Base-by-base conservation (phyloP, 2,888 invertebrate genomes). In the Gerris lacustris region DNA sequence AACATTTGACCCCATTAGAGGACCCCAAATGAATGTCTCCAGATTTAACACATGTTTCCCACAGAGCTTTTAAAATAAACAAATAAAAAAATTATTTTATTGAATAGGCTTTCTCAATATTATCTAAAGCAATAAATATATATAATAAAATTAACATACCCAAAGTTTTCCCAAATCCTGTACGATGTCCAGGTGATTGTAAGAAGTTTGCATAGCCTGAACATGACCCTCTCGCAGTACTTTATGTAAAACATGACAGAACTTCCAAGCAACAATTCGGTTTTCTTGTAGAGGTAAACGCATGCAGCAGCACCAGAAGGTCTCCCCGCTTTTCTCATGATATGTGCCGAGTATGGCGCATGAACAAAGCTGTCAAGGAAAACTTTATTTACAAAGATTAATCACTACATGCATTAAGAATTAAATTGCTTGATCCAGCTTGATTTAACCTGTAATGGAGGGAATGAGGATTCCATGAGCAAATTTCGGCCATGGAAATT, bases 231-330 rank as follows among this genome's bases (percentile, higher is more conserved):
- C 98, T 17, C 97, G 85, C 73, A 98, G 83, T 70, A 99, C 84
- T 80, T 98, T 98, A 82, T 99, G 99, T 43, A 98, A 85, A 75
- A 98, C 92, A 83, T 99, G 95, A 79, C 96, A 97, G 82, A 98
- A 96, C 83, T 99, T 99, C 99, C 99, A 99, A 45, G 96, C 94
- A 67, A 96, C 90, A 77, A 99, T 96, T 73, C 94, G 88, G 83
- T 96, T 93, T 77, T 95, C 96, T 82, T 94, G 91, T 2, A 94
- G 82, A 7, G 92, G 94, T 74, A 92, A 86, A 47, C 91, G 83
- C 70, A 83, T 79, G 66, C 85, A 84, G 71, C 85, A 84, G 74
- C 82, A 87, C 98, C 98, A 99, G 82, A 97, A 99, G 31, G 92
- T 89, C 78, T 88, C 85, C 11, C 91, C 93, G 77, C 95, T 93